Evolutionary conservation across 2,797 vertebrate genomes (phyloP), one percentile per base, ranked within the genome.

Genomic region (Acrocephalus scirpaceus): DNA sequence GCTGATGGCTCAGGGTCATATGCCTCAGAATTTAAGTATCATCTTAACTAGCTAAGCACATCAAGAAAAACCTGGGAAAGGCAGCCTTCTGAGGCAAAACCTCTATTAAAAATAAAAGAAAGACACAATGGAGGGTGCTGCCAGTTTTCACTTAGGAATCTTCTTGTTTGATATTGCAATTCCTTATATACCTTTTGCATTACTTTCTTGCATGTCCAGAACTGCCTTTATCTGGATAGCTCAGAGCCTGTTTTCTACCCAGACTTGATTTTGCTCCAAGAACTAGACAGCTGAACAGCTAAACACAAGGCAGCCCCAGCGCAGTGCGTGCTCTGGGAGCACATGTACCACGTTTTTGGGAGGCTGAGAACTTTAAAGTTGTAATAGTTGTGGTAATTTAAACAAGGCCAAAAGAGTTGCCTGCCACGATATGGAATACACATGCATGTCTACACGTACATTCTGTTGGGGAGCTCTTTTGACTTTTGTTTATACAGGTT

Each of bases 381-480:
- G 51, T 62, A 84, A 79, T 56, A 84, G 30, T 23, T 75, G 58
- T 34, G 27, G 19, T 72, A 57, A 18, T 81, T 86, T 50, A 69
- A 91, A 54, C 34, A 57, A 77, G 34, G n/a, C 17, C 9, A 23
- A 7, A 56, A 45, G 45, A 34, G 34, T 32, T 85, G 65, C 62
- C 48, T 32, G 2, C 45, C 2, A 0, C 36, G 36, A 0, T 12
- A 25, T 6, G 38, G 54, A 53, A 47, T 4, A 26, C 0, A 1
- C 1, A 0, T 40, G 44, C 40, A 44, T 57, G 32, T 62, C n/a
- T 16, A 51, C 57, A 22, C 0, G 0, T 65, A 15, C 54, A 0
- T 21, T 22, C 48, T 53, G 29, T 11, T 19, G 22, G 45, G 25
- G 14, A 48, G 25, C 8, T 7, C 73, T 71, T 61, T 15, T 47